phyloP scores from a whole-genome alignment of 2,113 vertebrate species.

The Ia io region DNA sequence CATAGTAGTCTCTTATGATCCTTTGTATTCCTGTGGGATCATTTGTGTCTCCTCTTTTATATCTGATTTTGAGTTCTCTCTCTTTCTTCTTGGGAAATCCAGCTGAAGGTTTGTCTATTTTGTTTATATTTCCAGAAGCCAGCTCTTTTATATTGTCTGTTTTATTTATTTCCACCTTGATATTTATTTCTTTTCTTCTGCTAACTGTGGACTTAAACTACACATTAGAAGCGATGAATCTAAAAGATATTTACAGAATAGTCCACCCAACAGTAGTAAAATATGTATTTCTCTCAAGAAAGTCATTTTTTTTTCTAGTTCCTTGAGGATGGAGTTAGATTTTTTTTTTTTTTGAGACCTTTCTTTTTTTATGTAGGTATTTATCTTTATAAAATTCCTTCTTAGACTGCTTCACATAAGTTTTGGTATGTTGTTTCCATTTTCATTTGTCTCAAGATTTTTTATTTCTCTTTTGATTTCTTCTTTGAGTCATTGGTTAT shows the following conservation, averaged over 20 bases:
- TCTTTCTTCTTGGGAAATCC: background rate
- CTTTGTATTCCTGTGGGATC: background rate
- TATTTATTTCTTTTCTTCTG: too few relatives aligned
- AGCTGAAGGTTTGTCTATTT: background rate
- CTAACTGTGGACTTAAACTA: too few relatives aligned
- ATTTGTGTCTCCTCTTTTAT: background rate
- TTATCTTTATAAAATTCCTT: background rate
- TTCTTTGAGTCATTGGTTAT: background rate
- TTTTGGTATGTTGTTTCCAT: background rate
- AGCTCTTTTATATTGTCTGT: background rate
- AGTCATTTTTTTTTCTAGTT: background rate
- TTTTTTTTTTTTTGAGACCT: background rate
- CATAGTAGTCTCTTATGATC: background rate
- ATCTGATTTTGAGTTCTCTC: background rate
- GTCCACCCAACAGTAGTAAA: too few relatives aligned
- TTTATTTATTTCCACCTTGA: too few relatives aligned
- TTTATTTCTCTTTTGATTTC: too few relatives aligned
- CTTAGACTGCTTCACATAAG: background rate
- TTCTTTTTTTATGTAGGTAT: background rate
- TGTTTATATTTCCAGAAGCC: background rate
- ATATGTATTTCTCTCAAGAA: background rate
- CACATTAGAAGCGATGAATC: too few relatives aligned
- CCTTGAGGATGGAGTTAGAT: background rate
- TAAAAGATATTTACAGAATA: too few relatives aligned
- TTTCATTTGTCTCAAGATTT: too few relatives aligned